A percentile compares a stretch with the other conserved stretches of the same genome.
These are phyloP conservation scores for Thumatha senex DNA, from an alignment of 2,888 invertebrate species.

Conservation along the genomic window DNA sequence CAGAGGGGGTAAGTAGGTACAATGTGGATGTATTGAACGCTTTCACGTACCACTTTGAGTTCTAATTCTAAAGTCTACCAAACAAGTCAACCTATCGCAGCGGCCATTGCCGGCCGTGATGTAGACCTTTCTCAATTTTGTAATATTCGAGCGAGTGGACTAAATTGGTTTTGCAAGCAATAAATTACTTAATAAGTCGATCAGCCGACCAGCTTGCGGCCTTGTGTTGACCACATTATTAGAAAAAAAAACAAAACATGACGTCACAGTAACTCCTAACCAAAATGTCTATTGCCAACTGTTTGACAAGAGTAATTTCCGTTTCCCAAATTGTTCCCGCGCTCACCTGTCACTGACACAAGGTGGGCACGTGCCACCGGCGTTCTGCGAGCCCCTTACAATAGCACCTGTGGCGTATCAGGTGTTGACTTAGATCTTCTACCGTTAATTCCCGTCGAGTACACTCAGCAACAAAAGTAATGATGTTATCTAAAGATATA, in stretches of 20 bases:
- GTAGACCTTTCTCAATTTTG: too few species aligned
- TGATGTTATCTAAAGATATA: not conserved
- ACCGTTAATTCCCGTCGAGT: constrained; percentile 19
- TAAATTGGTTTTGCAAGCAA: too few species aligned
- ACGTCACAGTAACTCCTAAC: constrained; percentile 14
- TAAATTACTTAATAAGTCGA: too few species aligned
- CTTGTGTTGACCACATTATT: too few species aligned
- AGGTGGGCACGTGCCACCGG: constrained; percentile 46
- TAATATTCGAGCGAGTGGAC: too few species aligned
- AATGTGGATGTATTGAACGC: too few species aligned
- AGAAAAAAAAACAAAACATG: constrained; percentile 1
- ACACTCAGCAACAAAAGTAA: not conserved
- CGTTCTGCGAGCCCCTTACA: constrained; percentile 35
- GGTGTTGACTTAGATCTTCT: constrained; percentile 30
- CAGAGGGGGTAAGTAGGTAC: too few species aligned
- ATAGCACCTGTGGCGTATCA: constrained; percentile 39
- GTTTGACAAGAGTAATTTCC: constrained; percentile 50
- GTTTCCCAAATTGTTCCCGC: constrained; percentile 46
- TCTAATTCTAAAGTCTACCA: too few species aligned
- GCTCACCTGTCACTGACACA: constrained; percentile 64
- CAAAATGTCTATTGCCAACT: constrained; percentile 15
- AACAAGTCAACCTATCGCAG: too few species aligned
- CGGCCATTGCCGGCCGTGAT: too few species aligned
- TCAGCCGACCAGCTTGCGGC: too few species aligned
- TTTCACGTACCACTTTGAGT: too few species aligned